Evolutionary conservation across 1,140 invertebrate species (phyloP), one percentile per base, ranked within the genome.

Genomic region (Aphelenchoides besseyi): DNA sequence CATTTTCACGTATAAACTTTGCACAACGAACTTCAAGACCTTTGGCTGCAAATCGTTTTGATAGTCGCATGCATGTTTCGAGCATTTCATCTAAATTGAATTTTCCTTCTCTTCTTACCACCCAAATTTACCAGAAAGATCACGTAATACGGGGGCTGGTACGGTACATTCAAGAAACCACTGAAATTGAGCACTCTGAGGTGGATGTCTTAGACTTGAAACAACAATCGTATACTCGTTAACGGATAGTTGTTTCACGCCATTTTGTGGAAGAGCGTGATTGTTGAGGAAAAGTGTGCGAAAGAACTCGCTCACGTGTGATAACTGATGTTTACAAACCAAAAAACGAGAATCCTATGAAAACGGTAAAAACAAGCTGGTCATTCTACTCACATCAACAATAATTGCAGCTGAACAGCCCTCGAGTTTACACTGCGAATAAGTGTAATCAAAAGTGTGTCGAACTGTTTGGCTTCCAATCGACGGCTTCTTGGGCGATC

Each of bases 41-140:
- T 57, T 76, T 75, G 0, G 80, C 78, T 36, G 62, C 68, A 61
- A 83, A 83, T 55, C 82, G 52, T 57, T 84, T 83, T 2, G 75
- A 83, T 26, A 83, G 69, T 23, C 82, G 37, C 82, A 83, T 83
- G 55, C 82, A 83, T 18, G 82, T 83, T 67, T 83, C 82, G n/a
- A 83, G 73, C 3, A 76, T 73, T 28, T 83, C 79, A 62, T 82
- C 81, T 82, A 70, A 74, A 77, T 32, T 18, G 32, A 37, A n/a
- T 23, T 33, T 41, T 16, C 9, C 68, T 0, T 55, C 28, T 52
- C 54, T 61, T 2, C 12, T n/a, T 69, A 37, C 30, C 3, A 3
- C 12, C n/a, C 30, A 33, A 23, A 53, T 18, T 1, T 59, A 80
- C 82, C 82, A 29, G 76, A 68, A 36, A 84, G 76, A 62, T 83